Evolutionary conservation across 2,888 invertebrate species (phyloP).

Genomic region (Cerastis leucographa): DNA sequence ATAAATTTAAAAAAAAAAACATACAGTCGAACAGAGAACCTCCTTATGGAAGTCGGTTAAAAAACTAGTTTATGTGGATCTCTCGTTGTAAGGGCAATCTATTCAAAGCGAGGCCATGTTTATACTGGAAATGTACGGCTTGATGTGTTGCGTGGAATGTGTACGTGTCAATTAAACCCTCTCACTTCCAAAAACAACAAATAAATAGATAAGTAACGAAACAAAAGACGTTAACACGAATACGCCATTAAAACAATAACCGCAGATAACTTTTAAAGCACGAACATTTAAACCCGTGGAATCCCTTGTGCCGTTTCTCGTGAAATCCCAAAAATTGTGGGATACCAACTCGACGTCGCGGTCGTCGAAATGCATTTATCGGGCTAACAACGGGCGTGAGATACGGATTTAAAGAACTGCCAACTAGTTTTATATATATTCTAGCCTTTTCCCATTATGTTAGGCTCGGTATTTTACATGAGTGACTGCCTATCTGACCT

Average conservation of each 20-base stretch:
- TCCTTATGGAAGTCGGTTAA: no score
- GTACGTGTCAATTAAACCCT: not conserved
- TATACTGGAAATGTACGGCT: no score
- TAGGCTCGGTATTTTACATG: no score
- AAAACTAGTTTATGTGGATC: no score
- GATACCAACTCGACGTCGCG: conserved; percentile 33
- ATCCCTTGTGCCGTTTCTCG: conserved; percentile 33
- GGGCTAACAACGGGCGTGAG: conserved; percentile 19
- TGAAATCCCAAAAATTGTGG: conserved; percentile 50
- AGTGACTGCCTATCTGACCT: no score
- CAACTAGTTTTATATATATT: not conserved
- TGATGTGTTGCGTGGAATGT: no score
- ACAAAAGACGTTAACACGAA: conserved; percentile 4
- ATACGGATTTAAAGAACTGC: not conserved
- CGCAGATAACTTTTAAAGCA: conserved; percentile 32
- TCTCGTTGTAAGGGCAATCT: no score
- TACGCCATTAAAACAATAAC: conserved; percentile 29
- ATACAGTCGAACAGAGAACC: no score
- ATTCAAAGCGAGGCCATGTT: no score
- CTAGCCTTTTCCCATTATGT: no score
- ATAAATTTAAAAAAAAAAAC: no score
- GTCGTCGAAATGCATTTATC: conserved; percentile 56
- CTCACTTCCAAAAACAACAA: not conserved
- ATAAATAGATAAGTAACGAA: not conserved
- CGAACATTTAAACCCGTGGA: conserved; percentile 42